A percentile compares a stretch with the other conserved stretches of the same genome.
Conservation (phyloP, 2,113 vertebrate species). For the Odontophorus gujanensis region DNA sequence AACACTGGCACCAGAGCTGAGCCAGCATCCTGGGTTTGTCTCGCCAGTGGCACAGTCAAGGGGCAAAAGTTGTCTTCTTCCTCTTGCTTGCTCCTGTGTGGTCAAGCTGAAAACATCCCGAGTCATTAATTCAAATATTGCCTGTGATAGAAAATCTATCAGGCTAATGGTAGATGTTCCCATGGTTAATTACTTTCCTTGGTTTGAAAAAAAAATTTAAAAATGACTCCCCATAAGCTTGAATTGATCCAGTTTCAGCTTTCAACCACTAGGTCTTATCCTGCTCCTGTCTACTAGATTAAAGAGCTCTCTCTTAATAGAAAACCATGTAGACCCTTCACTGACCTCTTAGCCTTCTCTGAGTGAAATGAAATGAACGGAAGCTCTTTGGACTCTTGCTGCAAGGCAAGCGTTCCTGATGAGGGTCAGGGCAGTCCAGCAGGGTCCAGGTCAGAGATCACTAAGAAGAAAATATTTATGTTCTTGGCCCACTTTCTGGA, state of each 20-base stretch:
- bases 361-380: not conserved
- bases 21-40: not conserved
- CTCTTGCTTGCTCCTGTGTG: not conserved
- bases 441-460: conserved; percentile 18
- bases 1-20: not conserved
- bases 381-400: conserved; percentile 39
- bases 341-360: conserved; percentile 17
- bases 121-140: not conserved
- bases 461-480: not conserved
- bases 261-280: not conserved
- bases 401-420: not conserved
- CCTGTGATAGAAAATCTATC: conserved; percentile 32
- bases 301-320: conserved; percentile 2
- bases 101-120: not conserved
- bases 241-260: conserved; percentile 40
- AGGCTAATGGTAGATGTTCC: conserved; percentile 54
- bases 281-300: not conserved
- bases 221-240: not conserved
- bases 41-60: not conserved
- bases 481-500: conserved; percentile 52
- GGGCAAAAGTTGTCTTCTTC: not conserved
- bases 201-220: not conserved
- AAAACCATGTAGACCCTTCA: not conserved
- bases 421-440: not conserved
- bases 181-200: conserved; percentile 17